Conservation (phyloP, 2,888 invertebrate species). For the Patella depressa region DNA sequence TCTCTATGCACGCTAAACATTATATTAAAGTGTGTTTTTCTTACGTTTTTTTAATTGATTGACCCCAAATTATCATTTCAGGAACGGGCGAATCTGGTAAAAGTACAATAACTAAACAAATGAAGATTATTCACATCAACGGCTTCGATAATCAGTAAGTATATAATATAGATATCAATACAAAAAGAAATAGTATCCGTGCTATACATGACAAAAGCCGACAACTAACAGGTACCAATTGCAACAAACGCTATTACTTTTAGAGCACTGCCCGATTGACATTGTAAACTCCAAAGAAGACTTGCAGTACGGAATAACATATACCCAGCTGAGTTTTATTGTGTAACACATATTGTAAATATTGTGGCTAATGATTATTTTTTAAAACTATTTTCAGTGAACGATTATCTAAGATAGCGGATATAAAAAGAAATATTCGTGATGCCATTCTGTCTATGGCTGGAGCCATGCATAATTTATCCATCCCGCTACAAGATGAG, state of each 20-base stretch:
- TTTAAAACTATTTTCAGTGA: slow-evolving; percentile 75
- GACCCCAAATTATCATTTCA: slow-evolving; percentile 28
- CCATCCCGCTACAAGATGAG: slow-evolving; percentile 70
- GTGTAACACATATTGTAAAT: too few species aligned
- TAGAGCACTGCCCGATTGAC: too few species aligned
- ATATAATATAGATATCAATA: neutral
- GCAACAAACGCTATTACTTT: too few species aligned
- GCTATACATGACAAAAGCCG: too few species aligned
- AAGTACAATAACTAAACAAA: slow-evolving; percentile 88
- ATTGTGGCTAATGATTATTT: too few species aligned
- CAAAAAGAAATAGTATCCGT: neutral
- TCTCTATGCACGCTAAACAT: neutral
- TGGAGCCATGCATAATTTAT: slow-evolving; percentile 64
- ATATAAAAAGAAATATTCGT: slow-evolving; percentile 82
- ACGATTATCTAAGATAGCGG: slow-evolving; percentile 77
- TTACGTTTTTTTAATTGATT: too few species aligned
- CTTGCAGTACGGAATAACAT: too few species aligned
- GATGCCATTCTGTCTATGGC: slow-evolving; percentile 77
- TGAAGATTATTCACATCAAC: slow-evolving; percentile 87
- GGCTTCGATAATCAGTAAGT: slow-evolving; percentile 82
- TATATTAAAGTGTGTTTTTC: neutral
- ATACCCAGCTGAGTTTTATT: too few species aligned
- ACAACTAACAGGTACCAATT: too few species aligned
- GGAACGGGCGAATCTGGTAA: slow-evolving; percentile 86
- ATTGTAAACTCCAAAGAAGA: too few species aligned